Evolutionary conservation across 1,140 invertebrate species (phyloP), one percentile per base, ranked within the genome.

Genomic region (Psilanteris sp.): DNA sequence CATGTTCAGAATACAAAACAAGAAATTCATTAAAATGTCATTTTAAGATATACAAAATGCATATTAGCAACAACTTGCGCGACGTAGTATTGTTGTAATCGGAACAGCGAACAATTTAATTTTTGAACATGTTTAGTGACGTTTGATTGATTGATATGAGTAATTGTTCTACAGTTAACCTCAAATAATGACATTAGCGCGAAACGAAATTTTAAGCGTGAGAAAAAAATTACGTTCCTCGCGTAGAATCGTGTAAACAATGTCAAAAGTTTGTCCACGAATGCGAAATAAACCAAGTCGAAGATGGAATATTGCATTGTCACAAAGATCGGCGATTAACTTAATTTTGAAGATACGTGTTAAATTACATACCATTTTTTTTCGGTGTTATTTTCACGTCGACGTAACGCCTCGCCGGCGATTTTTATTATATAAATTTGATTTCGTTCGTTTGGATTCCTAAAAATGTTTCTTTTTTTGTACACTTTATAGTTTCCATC

Each of bases 401-500:
- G 20, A 54, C 20, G 54, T 36, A 71, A 37, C 32, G 48, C 48
- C 57, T 73, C 41, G 59, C 27, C 48, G 50, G 46, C 50, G 59
- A 57, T 46, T 14, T 72, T 48, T 62, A 62, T 55, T 72, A 54
- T 43, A 36, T 43, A 20, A 55, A 62, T 10, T 24, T 18, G 48
- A 32, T 32, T 32, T 46, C 16, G 41, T 20, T 55, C 8, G 11
- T 14, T 36, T 11, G 31, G 7, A 44, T 14, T 62, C 9, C 50
- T 32, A 31, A 8, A 6, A 50, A 7, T 50, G 26, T 11, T 8
- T 13, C 10, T 8, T 4, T 62, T 54, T 57, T 37, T 48, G 11
- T 41, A 50, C 20, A 10, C 41, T 39, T 62, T 62, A 32, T 48
- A 43, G 48, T 64, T 72, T 72, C 68, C 68, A 72, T 72, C 54